Conservation (phyloP, 1,140 invertebrate genomes). For the Drosophila melanica region DNA sequence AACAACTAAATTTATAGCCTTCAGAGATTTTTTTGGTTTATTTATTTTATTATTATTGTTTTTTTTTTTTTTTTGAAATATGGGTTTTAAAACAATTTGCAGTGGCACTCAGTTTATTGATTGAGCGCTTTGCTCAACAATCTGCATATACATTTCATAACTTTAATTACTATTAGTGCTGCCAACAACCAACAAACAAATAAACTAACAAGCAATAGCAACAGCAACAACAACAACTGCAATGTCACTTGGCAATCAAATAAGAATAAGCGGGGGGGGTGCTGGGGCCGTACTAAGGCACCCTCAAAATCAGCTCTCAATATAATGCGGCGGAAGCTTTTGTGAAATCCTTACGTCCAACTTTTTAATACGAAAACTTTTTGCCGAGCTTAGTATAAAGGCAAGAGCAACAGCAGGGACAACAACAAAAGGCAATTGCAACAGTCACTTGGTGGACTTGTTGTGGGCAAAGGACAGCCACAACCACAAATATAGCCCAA, state of each 20-base stretch:
- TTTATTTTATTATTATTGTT: background rate
- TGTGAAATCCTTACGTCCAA: slow-evolving; percentile 82
- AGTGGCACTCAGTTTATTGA: slow-evolving; percentile 54
- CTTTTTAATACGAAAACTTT: slow-evolving; percentile 83
- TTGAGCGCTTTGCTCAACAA: slow-evolving; percentile 27
- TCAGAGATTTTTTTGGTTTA: background rate
- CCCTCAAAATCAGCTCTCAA: slow-evolving; percentile 78
- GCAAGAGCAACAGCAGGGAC: slow-evolving; percentile 50
- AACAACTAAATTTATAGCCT: slow-evolving; percentile 8
- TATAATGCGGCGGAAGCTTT: slow-evolving; percentile 80
- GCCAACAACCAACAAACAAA: slow-evolving; percentile 32
- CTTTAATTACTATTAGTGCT: slow-evolving; percentile 75
- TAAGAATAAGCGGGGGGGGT: slow-evolving; percentile 39
- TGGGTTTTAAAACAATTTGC: background rate
- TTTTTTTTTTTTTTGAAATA: background rate
- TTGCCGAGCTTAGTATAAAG: slow-evolving; percentile 69
- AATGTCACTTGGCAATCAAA: slow-evolving; percentile 78
- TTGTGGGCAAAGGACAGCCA: slow-evolving; percentile 68
- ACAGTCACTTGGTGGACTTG: slow-evolving; percentile 80
- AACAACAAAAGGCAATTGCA: slow-evolving; percentile 75
- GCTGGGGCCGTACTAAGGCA: slow-evolving; percentile 30
- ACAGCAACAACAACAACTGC: slow-evolving; percentile 38
- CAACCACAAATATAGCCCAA: slow-evolving; percentile 16
- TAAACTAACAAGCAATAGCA: slow-evolving; percentile 13
- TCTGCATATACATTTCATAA: slow-evolving; percentile 67